A percentile compares a stretch with the other conserved stretches of the same genome.
These are phyloP conservation scores for Malurus cyaneus DNA, from an alignment of 2,113 vertebrate species.

Conservation along the genomic window DNA sequence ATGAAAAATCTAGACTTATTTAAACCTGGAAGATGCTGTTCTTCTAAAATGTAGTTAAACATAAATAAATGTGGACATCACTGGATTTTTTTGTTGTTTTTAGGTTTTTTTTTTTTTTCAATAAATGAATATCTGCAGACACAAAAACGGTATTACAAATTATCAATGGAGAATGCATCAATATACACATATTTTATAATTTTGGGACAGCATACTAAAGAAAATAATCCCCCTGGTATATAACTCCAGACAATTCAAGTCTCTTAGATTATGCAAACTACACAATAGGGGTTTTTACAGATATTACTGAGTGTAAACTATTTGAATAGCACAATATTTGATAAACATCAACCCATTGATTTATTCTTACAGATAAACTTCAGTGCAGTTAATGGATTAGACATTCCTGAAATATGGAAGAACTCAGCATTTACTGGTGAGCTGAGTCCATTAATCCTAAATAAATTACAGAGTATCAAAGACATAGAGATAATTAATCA, in stretches of 20 bases:
- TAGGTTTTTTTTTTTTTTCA: not conserved
- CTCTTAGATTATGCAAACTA: not conserved
- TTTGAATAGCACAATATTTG: not conserved
- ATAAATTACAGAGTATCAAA: constrained; percentile 20
- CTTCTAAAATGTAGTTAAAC: not conserved
- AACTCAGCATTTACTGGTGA: not conserved
- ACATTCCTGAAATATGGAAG: not conserved
- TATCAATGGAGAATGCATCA: not conserved
- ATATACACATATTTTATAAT: not conserved
- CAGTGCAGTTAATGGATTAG: not conserved
- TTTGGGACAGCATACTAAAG: not conserved
- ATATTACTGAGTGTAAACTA: not conserved
- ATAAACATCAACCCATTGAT: constrained; percentile 3
- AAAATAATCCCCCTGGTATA: not conserved
- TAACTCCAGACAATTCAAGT: not conserved
- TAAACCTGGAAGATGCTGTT: not conserved
- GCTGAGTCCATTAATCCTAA: constrained; percentile 22
- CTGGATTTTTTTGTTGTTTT: not conserved
- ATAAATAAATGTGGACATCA: not conserved
- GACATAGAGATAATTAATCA: not conserved
- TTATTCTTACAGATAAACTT: not conserved
- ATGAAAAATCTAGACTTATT: not conserved
- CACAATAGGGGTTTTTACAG: not conserved
- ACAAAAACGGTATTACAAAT: not conserved
- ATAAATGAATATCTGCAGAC: not conserved